These are phyloP conservation scores for Tetramorium alpestre DNA, from an alignment of 1,140 invertebrate species.

Conservation along the genomic window DNA sequence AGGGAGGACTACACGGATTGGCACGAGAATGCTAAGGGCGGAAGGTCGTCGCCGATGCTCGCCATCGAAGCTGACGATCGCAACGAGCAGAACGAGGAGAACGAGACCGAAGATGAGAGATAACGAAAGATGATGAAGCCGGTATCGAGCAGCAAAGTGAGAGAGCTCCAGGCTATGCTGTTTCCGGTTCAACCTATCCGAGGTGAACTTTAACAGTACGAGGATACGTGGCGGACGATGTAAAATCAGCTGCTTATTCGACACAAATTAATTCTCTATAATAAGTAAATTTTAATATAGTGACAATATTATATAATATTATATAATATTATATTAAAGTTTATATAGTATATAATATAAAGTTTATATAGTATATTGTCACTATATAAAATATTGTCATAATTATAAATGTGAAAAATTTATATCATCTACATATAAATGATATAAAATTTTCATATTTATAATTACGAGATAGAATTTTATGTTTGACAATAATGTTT, in stretches of 20 bases:
- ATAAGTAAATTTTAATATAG: not conserved
- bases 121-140: conserved; percentile 71
- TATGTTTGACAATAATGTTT: not conserved
- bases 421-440: not conserved
- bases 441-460: not conserved
- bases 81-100: conserved; percentile 29
- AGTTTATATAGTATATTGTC: too few relatives aligned
- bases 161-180: conserved; percentile 87
- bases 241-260: not conserved
- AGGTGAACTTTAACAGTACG: conserved; percentile 73
- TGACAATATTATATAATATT: too few relatives aligned
- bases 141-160: conserved; percentile 83
- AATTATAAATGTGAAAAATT: too few relatives aligned
- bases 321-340: too few relatives aligned
- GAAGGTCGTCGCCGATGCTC: not conserved
- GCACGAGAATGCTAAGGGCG: conserved; percentile 13
- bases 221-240: not conserved
- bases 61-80: conserved; percentile 32
- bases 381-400: too few relatives aligned
- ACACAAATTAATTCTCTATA: conserved; percentile 17
- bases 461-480: too few relatives aligned
- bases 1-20: conserved; percentile 21
- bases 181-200: conserved; percentile 86
- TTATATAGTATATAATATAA: too few relatives aligned
- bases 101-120: conserved; percentile 38